Evolutionary conservation across 2,113 vertebrate genomes (phyloP).

Genomic region (Chaetops frenatus): DNA sequence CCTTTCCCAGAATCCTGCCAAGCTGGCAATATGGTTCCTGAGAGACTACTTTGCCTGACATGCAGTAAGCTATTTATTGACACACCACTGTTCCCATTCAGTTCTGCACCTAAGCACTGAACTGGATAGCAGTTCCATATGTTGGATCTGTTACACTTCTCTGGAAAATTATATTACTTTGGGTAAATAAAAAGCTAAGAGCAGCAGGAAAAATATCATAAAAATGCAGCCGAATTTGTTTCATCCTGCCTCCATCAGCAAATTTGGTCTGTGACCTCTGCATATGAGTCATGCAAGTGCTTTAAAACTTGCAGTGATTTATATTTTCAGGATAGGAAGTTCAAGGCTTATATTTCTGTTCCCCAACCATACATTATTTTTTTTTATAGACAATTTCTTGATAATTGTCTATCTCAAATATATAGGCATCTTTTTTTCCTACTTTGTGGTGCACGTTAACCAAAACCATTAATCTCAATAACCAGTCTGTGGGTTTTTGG

Average conservation of each 20-base stretch:
- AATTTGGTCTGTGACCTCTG: slow-evolving; percentile 64
- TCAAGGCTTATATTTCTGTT: slow-evolving; percentile 60
- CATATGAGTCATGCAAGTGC: slow-evolving; percentile 58
- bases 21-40: slow-evolving; percentile 3
- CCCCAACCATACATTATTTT: slow-evolving; percentile 51
- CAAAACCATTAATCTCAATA: slow-evolving; percentile 61
- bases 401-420: slow-evolving; percentile 64
- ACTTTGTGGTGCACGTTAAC: slow-evolving; percentile 48
- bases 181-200: slow-evolving; percentile 62
- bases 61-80: slow-evolving; percentile 51
- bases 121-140: slow-evolving; percentile 51
- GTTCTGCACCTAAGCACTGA: slow-evolving; percentile 50
- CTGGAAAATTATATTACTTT: slow-evolving; percentile 65
- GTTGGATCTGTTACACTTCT: slow-evolving; percentile 42
- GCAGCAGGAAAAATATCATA: slow-evolving; percentile 60
- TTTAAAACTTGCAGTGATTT: slow-evolving; percentile 64
- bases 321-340: slow-evolving; percentile 60
- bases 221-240: slow-evolving; percentile 65
- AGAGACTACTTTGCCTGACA: neutral
- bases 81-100: slow-evolving; percentile 7
- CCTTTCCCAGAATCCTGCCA: slow-evolving; percentile 13
- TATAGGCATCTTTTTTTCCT: slow-evolving; percentile 27
- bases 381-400: slow-evolving; percentile 51
- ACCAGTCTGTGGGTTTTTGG: slow-evolving; percentile 29
- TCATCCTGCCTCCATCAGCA: slow-evolving; percentile 64